Conservation (phyloP, 2,888 invertebrate species). For the Parasteatoda lunata region DNA sequence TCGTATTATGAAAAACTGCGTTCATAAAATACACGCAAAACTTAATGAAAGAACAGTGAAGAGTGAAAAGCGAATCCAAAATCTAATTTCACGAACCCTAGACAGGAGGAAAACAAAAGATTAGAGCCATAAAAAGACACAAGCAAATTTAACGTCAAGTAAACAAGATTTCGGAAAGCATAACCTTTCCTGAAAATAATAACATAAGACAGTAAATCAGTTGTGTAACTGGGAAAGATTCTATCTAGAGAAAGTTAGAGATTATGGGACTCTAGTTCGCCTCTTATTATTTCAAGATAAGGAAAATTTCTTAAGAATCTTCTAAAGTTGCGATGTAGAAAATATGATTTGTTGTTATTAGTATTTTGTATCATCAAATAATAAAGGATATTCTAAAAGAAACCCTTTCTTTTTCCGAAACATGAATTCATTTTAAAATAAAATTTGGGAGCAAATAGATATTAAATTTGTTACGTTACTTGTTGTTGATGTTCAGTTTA, state of each 20-base stretch:
- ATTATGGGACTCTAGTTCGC: background rate
- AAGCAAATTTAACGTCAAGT: conserved; percentile 45
- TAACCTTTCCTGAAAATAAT: conserved; percentile 40
- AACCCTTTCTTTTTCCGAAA: too few species aligned
- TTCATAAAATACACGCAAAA: background rate
- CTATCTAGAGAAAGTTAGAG: conserved; percentile 8
- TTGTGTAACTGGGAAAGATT: conserved; percentile 13
- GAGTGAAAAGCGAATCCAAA: conserved; percentile 21
- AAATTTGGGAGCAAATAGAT: too few species aligned
- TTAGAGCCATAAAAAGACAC: conserved; percentile 39
- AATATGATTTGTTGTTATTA: too few species aligned
- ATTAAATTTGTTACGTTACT: too few species aligned
- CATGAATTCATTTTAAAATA: too few species aligned
- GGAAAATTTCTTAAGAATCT: too few species aligned
- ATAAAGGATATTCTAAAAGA: too few species aligned
- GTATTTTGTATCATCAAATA: too few species aligned
- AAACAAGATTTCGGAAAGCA: conserved; percentile 35
- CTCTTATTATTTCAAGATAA: too few species aligned
- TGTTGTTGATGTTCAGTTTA: too few species aligned
- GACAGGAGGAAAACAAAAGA: conserved; percentile 19
- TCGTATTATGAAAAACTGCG: background rate
- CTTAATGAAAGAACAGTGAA: conserved; percentile 19
- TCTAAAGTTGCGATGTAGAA: too few species aligned
- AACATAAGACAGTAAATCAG: conserved; percentile 27
- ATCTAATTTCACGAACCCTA: conserved; percentile 33